A percentile compares a stretch with the other conserved stretches of the same genome.
phyloP scores from a whole-genome alignment of 2,113 vertebrate species.

The Oreotrochilus melanogaster region DNA sequence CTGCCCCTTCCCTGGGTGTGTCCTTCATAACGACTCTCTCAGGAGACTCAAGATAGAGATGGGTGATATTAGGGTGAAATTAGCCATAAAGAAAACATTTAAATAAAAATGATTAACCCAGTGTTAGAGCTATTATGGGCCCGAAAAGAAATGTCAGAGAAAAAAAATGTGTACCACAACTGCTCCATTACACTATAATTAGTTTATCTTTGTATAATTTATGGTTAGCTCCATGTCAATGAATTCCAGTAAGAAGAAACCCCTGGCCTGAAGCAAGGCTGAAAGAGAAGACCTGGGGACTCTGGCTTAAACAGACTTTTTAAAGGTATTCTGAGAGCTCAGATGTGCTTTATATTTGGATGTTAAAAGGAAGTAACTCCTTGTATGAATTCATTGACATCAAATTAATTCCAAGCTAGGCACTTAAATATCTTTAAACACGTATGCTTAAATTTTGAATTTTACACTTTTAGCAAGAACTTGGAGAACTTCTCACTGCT shows the following conservation, averaged over 20 bases:
- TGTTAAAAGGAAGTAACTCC: not conserved
- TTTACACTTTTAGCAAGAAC: constrained; percentile 10
- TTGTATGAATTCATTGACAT: not conserved
- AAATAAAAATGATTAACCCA: constrained; percentile 66
- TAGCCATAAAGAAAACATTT: constrained; percentile 70
- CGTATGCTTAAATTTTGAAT: not conserved
- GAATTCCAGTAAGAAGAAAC: constrained; percentile 43
- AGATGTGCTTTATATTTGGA: not conserved
- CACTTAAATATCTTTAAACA: not conserved
- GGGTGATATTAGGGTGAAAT: constrained; percentile 63
- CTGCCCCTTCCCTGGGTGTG: not conserved
- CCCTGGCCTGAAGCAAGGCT: not conserved
- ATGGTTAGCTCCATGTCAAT: constrained; percentile 42
- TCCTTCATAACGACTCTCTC: not conserved
- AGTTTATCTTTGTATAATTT: constrained; percentile 72
- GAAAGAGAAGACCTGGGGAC: not conserved
- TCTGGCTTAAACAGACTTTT: not conserved
- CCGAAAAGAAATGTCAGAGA: constrained; percentile 69
- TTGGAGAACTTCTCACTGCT: not conserved
- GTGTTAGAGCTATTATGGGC: constrained; percentile 66
- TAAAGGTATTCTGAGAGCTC: not conserved
- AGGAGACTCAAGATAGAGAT: constrained; percentile 7
- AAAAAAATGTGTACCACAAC: constrained; percentile 62
- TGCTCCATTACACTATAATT: constrained; percentile 72
- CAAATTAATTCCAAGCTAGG: not conserved